phyloP scores from a whole-genome alignment of 2,113 vertebrate species.

The Coryphaenoides rupestris region DNA sequence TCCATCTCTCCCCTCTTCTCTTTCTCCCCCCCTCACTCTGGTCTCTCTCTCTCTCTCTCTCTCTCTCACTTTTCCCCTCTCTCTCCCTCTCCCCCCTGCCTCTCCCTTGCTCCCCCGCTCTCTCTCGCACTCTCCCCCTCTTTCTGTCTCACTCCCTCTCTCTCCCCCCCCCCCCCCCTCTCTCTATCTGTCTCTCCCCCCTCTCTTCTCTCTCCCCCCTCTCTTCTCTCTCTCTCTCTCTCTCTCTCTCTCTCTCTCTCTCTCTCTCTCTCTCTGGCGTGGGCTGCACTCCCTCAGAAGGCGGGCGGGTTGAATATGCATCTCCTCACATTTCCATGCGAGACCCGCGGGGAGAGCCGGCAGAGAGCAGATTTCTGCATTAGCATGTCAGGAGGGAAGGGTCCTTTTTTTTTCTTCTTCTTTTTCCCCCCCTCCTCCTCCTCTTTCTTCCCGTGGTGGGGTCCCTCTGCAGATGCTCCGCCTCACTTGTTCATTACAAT shows the following conservation, averaged over 20 bases:
- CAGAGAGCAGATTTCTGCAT: conserved; percentile 98
- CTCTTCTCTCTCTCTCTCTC: conserved; percentile 26
- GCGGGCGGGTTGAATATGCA: conserved; percentile 96
- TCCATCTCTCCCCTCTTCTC: conserved; percentile 57
- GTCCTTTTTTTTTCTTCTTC: too few species aligned
- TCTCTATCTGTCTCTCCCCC: conserved; percentile 33
- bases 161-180: too few species aligned
- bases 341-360: conserved; percentile 90
- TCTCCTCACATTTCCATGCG: conserved; percentile 86
- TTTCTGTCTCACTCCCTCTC: conserved; percentile 23
- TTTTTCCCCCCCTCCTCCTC: too few species aligned
- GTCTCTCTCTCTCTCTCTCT: conserved; percentile 16
- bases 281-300: conserved; percentile 82
- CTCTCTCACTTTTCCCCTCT: conserved; percentile 15
- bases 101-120: conserved; percentile 17
- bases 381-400: conserved; percentile 98
- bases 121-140: conserved; percentile 19
- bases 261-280: conserved; percentile 35
- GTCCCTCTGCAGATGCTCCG: conserved; percentile 95
- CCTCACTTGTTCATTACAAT: conserved; percentile 99
- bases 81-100: conserved; percentile 33
- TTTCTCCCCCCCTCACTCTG: conserved; percentile 74
- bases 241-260: conserved; percentile 24
- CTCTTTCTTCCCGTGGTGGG: conserved; percentile 73
- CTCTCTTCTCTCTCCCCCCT: conserved; percentile 64